Evolutionary conservation across 2,797 vertebrate genomes (phyloP), one percentile per base, ranked within the genome.

Genomic region (Parambassis ranga): DNA sequence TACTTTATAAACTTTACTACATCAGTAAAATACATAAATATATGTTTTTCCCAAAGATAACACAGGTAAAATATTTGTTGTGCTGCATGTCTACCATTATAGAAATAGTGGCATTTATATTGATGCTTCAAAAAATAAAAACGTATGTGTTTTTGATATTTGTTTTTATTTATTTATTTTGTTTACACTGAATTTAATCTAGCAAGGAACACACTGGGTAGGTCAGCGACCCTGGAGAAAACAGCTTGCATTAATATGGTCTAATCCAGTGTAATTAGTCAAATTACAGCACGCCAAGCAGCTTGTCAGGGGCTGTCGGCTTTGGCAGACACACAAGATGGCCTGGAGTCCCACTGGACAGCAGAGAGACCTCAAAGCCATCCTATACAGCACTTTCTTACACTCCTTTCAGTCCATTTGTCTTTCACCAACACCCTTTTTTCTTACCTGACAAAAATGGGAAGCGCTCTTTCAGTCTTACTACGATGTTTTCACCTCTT

Each of bases 221-320:
- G 95, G 95, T 95, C 95, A 94, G 89, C 94, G 95, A 94, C 95
- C 95, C 94, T 89, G 87, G 93, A 96, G 95, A 95, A 96, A 98
- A 98, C 96, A 96, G 94, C 95, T 97, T 97, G 96, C 95, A 95
- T 97, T 98, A 97, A 98, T 98, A 96, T 96, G 94, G 93, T 95
- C 92, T 97, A 98, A 98, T 98, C 96, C 94, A 89, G 90, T 92
- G 94, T 96, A 98, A 98, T 99, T 98, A 98, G 96, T 98, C 94
- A 97, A 97, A 98, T 96, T 94, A 95, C 92, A 91, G 92, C 94
- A 94, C 78, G 93, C 94, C 92, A 85, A 94, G 92, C 95, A 86
- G 94, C 95, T 95, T 95, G 95, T 96, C 94, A 94, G 93, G 92
- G 94, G 92, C 92, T 96, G 94, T 95, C 94, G 93, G 93, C 92